Conservation (phyloP, 2,888 invertebrate genomes). For the Ochropleura plecta region DNA sequence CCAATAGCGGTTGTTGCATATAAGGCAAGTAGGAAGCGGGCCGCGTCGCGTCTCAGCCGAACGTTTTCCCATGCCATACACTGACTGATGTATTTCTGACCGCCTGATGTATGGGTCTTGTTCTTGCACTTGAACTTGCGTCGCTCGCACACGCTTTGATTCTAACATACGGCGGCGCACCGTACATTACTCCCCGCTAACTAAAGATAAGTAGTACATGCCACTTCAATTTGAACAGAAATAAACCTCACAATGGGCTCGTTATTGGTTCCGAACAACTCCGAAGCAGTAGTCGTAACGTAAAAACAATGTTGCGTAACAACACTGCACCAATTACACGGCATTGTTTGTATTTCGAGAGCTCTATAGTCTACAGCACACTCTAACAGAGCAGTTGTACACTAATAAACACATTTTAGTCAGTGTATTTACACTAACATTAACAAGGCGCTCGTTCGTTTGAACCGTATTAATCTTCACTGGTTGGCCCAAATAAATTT, state of each 20-base stretch:
- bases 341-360: slow-evolving; percentile 81
- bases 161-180: slow-evolving; percentile 69
- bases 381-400: slow-evolving; percentile 76
- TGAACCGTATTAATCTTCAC: slow-evolving; percentile 85
- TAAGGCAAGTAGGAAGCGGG: slow-evolving; percentile 85
- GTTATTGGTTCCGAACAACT: slow-evolving; percentile 69
- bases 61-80: slow-evolving; percentile 85
- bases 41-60: slow-evolving; percentile 72
- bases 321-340: slow-evolving; percentile 80
- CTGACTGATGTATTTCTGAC: slow-evolving; percentile 84
- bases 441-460: slow-evolving; percentile 81
- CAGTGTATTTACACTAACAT: slow-evolving; percentile 83
- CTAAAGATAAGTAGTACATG: slow-evolving; percentile 63
- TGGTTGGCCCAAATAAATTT: slow-evolving; percentile 83
- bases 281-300: slow-evolving; percentile 64
- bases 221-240: slow-evolving; percentile 65
- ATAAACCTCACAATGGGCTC: slow-evolving; percentile 68
- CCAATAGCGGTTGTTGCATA: slow-evolving; percentile 79
- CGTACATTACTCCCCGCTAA: slow-evolving; percentile 63
- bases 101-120: slow-evolving; percentile 79
- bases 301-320: slow-evolving; percentile 76
- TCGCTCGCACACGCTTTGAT: slow-evolving; percentile 72
- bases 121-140: slow-evolving; percentile 85
- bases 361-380: slow-evolving; percentile 74
- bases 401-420: slow-evolving; percentile 85